These are phyloP conservation scores for Helicoverpa armigera DNA, from an alignment of 1,140 invertebrate genomes.

Conservation along the genomic window DNA sequence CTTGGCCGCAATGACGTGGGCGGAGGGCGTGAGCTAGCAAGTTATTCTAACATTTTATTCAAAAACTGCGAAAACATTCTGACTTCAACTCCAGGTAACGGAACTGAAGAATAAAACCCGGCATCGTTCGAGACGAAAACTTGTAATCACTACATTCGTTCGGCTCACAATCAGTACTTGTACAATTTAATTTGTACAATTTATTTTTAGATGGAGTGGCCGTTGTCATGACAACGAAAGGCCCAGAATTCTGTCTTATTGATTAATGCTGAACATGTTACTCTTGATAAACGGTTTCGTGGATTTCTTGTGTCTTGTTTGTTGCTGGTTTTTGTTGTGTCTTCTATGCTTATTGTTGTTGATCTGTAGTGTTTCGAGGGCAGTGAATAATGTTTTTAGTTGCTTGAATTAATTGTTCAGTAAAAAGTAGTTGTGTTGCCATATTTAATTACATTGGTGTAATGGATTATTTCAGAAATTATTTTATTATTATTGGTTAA, in stretches of 20 bases:
- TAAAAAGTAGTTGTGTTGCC: too few species aligned
- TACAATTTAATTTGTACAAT: constrained; percentile 45
- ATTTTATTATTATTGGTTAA: too few species aligned
- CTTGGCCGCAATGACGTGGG: not conserved
- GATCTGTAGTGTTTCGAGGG: not conserved
- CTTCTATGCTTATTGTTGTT: not conserved
- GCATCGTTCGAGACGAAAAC: constrained; percentile 29
- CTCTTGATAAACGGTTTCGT: constrained; percentile 55
- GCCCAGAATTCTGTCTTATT: constrained; percentile 55
- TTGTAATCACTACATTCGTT: constrained; percentile 43
- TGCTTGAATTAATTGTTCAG: not conserved
- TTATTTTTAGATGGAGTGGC: constrained; percentile 40
- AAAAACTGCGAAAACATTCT: constrained; percentile 31
- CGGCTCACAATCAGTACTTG: constrained; percentile 31
- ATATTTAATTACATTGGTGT: too few species aligned
- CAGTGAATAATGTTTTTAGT: not conserved
- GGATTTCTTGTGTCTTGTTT: constrained; percentile 44
- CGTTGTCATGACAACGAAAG: constrained; percentile 54
- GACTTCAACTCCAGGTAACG: constrained; percentile 11
- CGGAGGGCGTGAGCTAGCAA: not conserved
- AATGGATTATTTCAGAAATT: too few species aligned
- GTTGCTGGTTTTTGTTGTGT: constrained; percentile 25
- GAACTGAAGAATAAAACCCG: not conserved
- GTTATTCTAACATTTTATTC: constrained; percentile 30
- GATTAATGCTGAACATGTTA: constrained; percentile 60